Conservation (phyloP, 2,797 vertebrate species). For the Margarornis squamiger region DNA sequence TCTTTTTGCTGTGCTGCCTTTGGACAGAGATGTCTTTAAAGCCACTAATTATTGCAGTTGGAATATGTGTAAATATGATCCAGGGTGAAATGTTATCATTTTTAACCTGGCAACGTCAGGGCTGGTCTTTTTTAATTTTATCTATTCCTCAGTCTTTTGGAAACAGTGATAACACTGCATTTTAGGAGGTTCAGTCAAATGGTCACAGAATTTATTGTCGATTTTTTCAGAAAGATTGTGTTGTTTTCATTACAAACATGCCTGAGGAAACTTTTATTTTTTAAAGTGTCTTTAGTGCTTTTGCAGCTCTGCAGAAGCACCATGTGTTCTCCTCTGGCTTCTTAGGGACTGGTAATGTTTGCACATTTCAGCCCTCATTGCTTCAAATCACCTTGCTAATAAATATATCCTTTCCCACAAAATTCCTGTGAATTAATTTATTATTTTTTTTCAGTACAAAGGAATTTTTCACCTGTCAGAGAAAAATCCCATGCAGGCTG, state of each 20-base stretch:
- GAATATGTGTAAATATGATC: not conserved
- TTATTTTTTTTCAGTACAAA: not conserved
- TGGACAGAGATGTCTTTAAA: slow-evolving; percentile 2
- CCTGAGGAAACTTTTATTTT: not conserved
- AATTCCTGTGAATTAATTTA: not conserved
- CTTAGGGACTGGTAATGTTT: not conserved
- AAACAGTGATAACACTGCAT: not conserved
- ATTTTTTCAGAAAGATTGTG: not conserved
- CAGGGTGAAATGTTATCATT: not conserved
- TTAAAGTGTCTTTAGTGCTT: not conserved
- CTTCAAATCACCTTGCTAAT: not conserved
- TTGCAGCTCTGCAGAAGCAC: not conserved
- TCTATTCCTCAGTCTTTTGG: not conserved
- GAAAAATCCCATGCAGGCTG: not conserved
- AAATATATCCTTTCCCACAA: not conserved
- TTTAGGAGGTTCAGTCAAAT: not conserved
- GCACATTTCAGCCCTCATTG: not conserved
- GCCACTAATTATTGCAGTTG: slow-evolving; percentile 7
- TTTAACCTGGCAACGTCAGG: not conserved
- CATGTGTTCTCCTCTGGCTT: not conserved
- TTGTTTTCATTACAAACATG: not conserved
- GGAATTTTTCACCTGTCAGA: not conserved
- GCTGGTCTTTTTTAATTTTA: not conserved
- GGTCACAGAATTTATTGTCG: not conserved
- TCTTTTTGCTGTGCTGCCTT: not conserved